phyloP scores from a whole-genome alignment of 2,797 vertebrate genomes.

The Spinus pinus region DNA sequence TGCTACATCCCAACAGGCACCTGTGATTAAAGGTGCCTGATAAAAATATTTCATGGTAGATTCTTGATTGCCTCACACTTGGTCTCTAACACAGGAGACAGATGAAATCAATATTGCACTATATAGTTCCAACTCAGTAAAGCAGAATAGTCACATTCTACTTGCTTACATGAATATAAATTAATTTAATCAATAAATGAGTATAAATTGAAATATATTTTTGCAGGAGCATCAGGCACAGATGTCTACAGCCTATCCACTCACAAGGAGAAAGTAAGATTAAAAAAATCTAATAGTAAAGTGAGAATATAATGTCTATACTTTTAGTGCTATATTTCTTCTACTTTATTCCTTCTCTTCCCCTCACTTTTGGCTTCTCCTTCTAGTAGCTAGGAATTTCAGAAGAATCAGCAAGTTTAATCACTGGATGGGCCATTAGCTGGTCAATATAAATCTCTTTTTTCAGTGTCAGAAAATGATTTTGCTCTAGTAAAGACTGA shows the following conservation, averaged over 20 bases:
- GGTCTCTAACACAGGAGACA: not conserved
- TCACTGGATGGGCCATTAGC: not conserved
- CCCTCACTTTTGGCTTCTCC: not conserved
- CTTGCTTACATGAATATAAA: not conserved
- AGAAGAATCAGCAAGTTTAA: not conserved
- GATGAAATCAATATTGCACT: not conserved
- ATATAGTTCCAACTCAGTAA: not conserved
- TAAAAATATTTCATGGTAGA: not conserved
- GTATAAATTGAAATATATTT: not conserved
- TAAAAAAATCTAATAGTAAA: not conserved
- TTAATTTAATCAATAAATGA: not conserved
- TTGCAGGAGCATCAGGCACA: not conserved
- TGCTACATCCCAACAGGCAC: not conserved
- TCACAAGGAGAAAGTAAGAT: not conserved
- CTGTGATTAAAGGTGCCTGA: not conserved
- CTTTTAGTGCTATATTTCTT: not conserved
- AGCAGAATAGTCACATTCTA: not conserved
- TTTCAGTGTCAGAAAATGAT: not conserved
- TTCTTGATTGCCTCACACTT: not conserved
- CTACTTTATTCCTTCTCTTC: not conserved
- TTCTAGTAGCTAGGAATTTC: not conserved
- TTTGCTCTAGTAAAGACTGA: not conserved
- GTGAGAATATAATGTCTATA: not conserved
- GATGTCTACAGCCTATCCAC: not conserved
- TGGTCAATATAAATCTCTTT: not conserved